These are phyloP conservation scores for Nowickia ferox DNA, from an alignment of 2,888 invertebrate species.

Conservation along the genomic window DNA sequence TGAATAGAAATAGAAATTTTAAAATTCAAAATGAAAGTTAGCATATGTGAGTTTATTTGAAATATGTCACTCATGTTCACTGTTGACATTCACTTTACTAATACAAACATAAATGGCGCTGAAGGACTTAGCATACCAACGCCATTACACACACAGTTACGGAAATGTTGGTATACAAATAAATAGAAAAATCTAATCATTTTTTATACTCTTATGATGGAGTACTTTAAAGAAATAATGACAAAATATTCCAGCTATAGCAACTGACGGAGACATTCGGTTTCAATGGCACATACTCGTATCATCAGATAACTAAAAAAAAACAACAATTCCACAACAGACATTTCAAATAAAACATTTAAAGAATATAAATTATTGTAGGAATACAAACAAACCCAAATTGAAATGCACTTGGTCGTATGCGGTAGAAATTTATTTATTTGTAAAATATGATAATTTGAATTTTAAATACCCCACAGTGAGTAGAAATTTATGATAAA, in stretches of 20 bases:
- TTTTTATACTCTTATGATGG: not conserved
- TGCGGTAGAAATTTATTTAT: constrained; percentile 19
- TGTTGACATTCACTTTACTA: constrained; percentile 49
- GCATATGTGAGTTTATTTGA: constrained; percentile 47
- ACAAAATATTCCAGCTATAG: constrained; percentile 19
- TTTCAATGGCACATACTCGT: constrained; percentile 15
- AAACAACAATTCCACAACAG: constrained; percentile 19
- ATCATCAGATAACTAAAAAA: constrained; percentile 3
- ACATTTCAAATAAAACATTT: constrained; percentile 35
- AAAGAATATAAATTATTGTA: constrained; percentile 33
- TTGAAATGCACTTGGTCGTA: constrained; percentile 18
- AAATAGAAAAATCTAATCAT: constrained; percentile 27
- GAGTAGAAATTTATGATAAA: constrained; percentile 41
- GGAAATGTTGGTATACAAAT: not conserved
- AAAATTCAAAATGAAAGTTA: constrained; percentile 38
- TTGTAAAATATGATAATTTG: constrained; percentile 33
- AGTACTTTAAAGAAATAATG: constrained; percentile 4
- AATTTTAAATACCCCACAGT: constrained; percentile 23
- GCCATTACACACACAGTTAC: not conserved
- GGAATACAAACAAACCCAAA: constrained; percentile 43
- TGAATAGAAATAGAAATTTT: constrained; percentile 3
- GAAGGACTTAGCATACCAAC: not conserved
- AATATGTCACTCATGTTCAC: constrained; percentile 45
- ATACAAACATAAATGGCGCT: constrained; percentile 16
- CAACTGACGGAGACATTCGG: constrained; percentile 53